Base-by-base conservation (phyloP, 1,140 invertebrate genomes). In the Leptonema lineaticorne region DNA sequence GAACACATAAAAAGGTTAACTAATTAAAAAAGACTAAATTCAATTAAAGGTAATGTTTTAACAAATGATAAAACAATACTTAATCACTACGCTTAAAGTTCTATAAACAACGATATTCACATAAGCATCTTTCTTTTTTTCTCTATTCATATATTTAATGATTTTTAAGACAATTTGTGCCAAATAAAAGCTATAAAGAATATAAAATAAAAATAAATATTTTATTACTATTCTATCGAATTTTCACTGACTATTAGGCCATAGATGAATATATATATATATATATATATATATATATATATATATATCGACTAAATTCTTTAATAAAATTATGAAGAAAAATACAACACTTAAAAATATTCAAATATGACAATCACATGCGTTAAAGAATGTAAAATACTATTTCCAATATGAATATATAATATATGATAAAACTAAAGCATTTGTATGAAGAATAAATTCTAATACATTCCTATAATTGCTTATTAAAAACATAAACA, bases 11-110 rank as follows among this genome's bases (percentile, higher is more conserved):
- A n/a, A 50, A 53, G 50, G 50, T 53, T 53, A 53, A 41, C 16
- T n/a, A n/a, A n/a, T n/a, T n/a, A n/a, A n/a, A 41, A 41, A 41
- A 41, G 11, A 41, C 16, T 41, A 41, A 53, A 53, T 53, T 22
- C 20, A 53, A 53, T 53, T n/a, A 26, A 53, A 53, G 11, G 20
- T 53, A 22, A 48, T 53, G 22, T 8, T 53, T 26, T 53, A 53
- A 53, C 50, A 53, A 53, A 53, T 53, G 24, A 53, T 53, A 53
- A 48, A 48, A 41, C 37, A 48, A 53, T 53, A 53, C 50, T 53
- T 53, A 53, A 26, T 14, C 9, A 26, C 50, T 53, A 53, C 9
- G 5, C 50, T 53, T 53, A 53, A 11, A 26, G 5, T 53, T 53
- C 24, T 22, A 53, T 53, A 53, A 53, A 53, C 50, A 53, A 53